Conservation (phyloP, 2,888 invertebrate genomes). For the Pocota personata region DNA sequence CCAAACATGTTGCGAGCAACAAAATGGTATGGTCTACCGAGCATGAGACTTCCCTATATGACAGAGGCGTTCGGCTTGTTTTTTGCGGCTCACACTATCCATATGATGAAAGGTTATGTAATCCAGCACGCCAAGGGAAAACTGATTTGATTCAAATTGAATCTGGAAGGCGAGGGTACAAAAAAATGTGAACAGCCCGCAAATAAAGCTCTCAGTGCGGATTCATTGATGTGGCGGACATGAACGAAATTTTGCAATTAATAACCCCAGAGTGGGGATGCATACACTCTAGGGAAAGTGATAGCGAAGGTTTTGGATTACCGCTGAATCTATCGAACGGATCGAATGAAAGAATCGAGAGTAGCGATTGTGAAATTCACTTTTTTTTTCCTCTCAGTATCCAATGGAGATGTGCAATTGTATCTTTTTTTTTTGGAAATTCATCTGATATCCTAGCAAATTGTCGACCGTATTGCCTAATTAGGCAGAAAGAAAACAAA, state of each 20-base stretch:
- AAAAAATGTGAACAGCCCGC: neutral
- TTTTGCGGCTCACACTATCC: neutral
- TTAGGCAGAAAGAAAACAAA: conserved; percentile 13
- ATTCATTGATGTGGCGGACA: conserved; percentile 1
- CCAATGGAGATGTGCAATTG: conserved; percentile 3
- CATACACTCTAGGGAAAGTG: conserved; percentile 9
- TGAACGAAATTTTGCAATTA: conserved; percentile 30
- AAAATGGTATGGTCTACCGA: neutral
- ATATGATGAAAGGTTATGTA: conserved; percentile 4
- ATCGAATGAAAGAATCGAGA: conserved; percentile 1
- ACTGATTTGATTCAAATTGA: conserved; percentile 14
- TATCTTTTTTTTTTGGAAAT: neutral
- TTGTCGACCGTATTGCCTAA: conserved; percentile 17
- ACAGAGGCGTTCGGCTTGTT: neutral
- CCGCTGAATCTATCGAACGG: neutral
- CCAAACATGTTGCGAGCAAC: neutral
- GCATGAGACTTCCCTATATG: conserved; percentile 2
- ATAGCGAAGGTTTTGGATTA: conserved; percentile 12
- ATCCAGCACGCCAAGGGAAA: neutral
- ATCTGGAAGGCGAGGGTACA: neutral
- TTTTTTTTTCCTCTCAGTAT: neutral
- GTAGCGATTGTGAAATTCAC: neutral
- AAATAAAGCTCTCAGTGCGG: neutral
- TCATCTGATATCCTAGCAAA: neutral
- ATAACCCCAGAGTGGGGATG: neutral